Evolutionary conservation across 1,140 invertebrate species (phyloP), one percentile per base, ranked within the genome.

Genomic region (Proctacanthus coquilletti): DNA sequence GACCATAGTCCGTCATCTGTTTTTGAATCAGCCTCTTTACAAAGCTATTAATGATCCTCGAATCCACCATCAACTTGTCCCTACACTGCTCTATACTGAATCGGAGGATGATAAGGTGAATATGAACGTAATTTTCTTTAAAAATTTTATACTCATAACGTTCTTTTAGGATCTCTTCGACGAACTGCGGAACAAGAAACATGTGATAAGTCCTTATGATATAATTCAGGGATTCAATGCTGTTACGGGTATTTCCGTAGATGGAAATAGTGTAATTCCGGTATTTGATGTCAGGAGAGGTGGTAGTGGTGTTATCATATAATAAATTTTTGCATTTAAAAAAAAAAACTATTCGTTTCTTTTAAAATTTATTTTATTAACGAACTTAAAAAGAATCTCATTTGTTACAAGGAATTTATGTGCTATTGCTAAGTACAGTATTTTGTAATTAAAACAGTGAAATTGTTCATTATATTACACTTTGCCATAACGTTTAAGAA

Each of bases 51-150:
- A 88, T 56, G 65, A 70, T 0, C 72, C 76, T 3, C 68, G 91
- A 45, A 64, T 94, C 30, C 91, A 97, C 63, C 88, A 97, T 61
- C 91, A 96, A 52, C 64, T 94, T 1, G 69, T 74, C 41, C 93
- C 92, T 0, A 83, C 89, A 70, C 52, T 71, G 42, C 47, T 92
- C 0, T 51, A 68, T 23, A 80, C n/a, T 52, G 91, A 96, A 59
- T 61, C 62, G 14, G 73, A 56, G 32, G 62, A 66, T 38, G 46
- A 61, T 43, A 20, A 8, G 2, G 18, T 11, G 11, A 36, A n/a
- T n/a, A n/a, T n/a, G 8, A 33, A 33, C 6, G 8, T 33, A 10
- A 15, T 33, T 8, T 8, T 8, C 15, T 8, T 8, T 10, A 10
- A n/a, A 9, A 27, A 33, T 15, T 15, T 33, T 10, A 9, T 33